Conservation (phyloP, 1,140 invertebrate genomes). For the Leptinotarsa defecta region DNA sequence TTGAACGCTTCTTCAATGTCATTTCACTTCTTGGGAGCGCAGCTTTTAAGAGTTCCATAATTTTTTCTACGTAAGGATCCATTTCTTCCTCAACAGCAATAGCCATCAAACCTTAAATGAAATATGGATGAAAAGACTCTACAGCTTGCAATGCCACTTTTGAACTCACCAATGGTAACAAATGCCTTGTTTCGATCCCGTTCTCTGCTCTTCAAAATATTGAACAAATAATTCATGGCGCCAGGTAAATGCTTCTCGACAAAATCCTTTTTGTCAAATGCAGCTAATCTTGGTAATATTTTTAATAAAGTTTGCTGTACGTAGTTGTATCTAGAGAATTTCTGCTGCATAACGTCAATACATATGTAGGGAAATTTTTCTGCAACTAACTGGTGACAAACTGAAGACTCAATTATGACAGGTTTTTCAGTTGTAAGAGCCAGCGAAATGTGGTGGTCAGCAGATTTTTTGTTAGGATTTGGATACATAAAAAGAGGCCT, state of each 20-base stretch:
- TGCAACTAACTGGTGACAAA: slow-evolving; percentile 81
- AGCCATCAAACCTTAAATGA: slow-evolving; percentile 71
- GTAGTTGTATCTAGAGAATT: slow-evolving; percentile 71
- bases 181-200: slow-evolving; percentile 86
- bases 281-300: slow-evolving; percentile 91
- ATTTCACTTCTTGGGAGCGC: slow-evolving; percentile 81
- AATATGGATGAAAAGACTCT: slow-evolving; percentile 4
- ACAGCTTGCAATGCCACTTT: background rate
- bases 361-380: slow-evolving; percentile 87
- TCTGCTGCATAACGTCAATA: slow-evolving; percentile 77
- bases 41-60: slow-evolving; percentile 85
- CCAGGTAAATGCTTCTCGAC: slow-evolving; percentile 75
- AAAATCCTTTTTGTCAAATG: slow-evolving; percentile 87
- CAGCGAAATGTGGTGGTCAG: slow-evolving; percentile 38
- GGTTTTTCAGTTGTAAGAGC: slow-evolving; percentile 51
- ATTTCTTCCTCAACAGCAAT: slow-evolving; percentile 88
- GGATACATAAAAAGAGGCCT: slow-evolving; percentile 38
- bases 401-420: slow-evolving; percentile 80
- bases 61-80: slow-evolving; percentile 76
- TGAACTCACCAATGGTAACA: slow-evolving; percentile 72
- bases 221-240: slow-evolving; percentile 79
- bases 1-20: slow-evolving; percentile 70
- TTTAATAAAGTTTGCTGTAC: slow-evolving; percentile 88
- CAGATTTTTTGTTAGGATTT: slow-evolving; percentile 36
- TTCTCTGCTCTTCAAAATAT: slow-evolving; percentile 75